phyloP scores from a whole-genome alignment of 2,888 invertebrate species.

The Cetonia aurata region DNA sequence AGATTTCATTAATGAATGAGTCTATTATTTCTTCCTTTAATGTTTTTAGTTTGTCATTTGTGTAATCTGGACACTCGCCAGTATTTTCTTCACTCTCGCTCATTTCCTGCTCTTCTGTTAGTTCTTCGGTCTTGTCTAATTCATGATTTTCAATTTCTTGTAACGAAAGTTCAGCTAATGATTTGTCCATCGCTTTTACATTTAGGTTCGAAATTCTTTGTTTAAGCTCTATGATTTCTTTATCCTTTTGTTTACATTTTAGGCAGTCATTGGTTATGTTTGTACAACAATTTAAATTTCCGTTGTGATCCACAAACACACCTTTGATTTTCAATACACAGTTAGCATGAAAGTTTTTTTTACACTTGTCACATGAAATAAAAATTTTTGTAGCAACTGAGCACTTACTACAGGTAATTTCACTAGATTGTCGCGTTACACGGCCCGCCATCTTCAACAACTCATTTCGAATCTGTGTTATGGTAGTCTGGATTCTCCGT shows the following conservation, averaged over 20 bases:
- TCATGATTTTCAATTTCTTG: background rate
- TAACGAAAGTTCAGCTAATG: background rate
- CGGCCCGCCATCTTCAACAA: background rate
- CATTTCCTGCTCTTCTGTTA: background rate
- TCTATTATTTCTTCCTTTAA: background rate
- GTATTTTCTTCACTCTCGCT: background rate
- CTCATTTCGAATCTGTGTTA: no score
- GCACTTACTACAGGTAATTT: background rate
- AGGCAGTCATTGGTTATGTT: background rate
- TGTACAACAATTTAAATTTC: background rate
- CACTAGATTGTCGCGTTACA: background rate
- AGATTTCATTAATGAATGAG: background rate
- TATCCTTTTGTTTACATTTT: conserved; percentile 10
- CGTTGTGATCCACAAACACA: background rate
- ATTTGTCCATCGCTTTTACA: background rate
- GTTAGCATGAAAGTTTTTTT: background rate
- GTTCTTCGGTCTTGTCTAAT: background rate
- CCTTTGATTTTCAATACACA: background rate
- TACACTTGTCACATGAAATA: conserved; percentile 1
- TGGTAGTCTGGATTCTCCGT: no score
- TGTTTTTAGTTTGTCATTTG: no score
- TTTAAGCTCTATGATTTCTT: background rate
- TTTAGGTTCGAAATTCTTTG: background rate
- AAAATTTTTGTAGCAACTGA: background rate
- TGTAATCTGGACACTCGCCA: no score